These are phyloP conservation scores for Pangasianodon hypophthalmus DNA, from an alignment of 2,113 vertebrate species.

Conservation along the genomic window DNA sequence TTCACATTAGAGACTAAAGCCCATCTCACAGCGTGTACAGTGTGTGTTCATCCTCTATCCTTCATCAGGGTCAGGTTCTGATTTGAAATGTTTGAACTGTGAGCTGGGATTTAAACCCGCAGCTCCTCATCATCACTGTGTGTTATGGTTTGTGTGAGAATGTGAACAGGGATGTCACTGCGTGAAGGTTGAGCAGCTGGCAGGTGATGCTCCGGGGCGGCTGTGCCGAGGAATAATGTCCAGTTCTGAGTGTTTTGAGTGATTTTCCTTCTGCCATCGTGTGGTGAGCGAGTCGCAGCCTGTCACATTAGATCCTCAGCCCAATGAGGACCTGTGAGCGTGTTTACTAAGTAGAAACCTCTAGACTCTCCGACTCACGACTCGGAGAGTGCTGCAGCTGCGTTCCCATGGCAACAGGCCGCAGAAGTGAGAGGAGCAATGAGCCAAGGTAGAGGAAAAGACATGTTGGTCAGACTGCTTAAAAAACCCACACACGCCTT, in stretches of 20 bases:
- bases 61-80: neutral
- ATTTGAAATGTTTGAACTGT: neutral
- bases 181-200: neutral
- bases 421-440: slow-evolving; percentile 52
- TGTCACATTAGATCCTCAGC: slow-evolving; percentile 43
- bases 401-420: slow-evolving; percentile 58
- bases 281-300: neutral
- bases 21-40: too few species aligned
- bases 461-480: slow-evolving; percentile 38
- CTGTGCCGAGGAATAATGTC: neutral
- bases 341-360: slow-evolving; percentile 57
- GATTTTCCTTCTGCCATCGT: slow-evolving; percentile 21
- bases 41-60: neutral
- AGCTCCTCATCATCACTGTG: neutral
- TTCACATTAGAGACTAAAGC: neutral
- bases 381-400: slow-evolving; percentile 53
- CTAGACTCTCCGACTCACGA: slow-evolving; percentile 53
- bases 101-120: neutral
- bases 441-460: slow-evolving; percentile 49
- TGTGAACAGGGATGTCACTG: neutral
- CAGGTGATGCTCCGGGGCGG: neutral
- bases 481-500: slow-evolving; percentile 28
- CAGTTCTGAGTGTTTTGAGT: neutral
- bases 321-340: slow-evolving; percentile 41
- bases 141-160: neutral